Evolutionary conservation across 2,113 vertebrate species (phyloP).

Genomic region (Rhinopomastus cyanomelas): DNA sequence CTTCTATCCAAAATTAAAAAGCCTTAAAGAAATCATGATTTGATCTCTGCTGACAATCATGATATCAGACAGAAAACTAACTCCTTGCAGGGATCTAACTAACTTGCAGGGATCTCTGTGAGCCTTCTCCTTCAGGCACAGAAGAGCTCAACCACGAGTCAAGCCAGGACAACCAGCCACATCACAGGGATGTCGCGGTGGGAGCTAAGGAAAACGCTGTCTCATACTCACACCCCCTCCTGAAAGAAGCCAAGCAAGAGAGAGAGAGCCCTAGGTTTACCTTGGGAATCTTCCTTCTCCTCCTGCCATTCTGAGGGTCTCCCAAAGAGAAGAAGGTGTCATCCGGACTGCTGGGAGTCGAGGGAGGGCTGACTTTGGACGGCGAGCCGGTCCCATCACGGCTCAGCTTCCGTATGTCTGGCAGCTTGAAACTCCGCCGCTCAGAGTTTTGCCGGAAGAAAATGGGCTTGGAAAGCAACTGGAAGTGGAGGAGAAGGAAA

Average conservation of each 20-base stretch:
- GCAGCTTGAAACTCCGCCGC: slow-evolving; percentile 89
- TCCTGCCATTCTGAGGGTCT: slow-evolving; percentile 89
- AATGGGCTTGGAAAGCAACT: slow-evolving; percentile 81
- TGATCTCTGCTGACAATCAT: background rate
- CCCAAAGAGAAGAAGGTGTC: slow-evolving; percentile 91
- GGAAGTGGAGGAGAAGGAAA: background rate
- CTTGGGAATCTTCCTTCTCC: slow-evolving; percentile 92
- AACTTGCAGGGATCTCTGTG: background rate
- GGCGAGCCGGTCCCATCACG: slow-evolving; percentile 87
- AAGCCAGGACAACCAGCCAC: background rate
- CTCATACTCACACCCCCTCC: background rate
- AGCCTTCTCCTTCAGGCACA: background rate
- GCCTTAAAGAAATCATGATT: background rate
- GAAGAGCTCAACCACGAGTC: background rate
- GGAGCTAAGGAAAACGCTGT: background rate
- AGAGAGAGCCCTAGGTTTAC: slow-evolving; percentile 67
- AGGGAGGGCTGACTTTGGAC: slow-evolving; percentile 90
- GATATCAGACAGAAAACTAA: background rate
- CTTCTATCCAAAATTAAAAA: background rate
- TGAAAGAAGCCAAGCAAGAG: background rate
- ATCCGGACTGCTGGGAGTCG: slow-evolving; percentile 94
- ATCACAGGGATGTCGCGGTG: background rate
- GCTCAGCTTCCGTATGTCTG: slow-evolving; percentile 87
- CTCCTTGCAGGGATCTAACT: no score
- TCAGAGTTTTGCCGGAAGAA: slow-evolving; percentile 94